Base-by-base conservation (phyloP, 64 coral and sea anemone species). In the Stichodactyla mertensii region DNA sequence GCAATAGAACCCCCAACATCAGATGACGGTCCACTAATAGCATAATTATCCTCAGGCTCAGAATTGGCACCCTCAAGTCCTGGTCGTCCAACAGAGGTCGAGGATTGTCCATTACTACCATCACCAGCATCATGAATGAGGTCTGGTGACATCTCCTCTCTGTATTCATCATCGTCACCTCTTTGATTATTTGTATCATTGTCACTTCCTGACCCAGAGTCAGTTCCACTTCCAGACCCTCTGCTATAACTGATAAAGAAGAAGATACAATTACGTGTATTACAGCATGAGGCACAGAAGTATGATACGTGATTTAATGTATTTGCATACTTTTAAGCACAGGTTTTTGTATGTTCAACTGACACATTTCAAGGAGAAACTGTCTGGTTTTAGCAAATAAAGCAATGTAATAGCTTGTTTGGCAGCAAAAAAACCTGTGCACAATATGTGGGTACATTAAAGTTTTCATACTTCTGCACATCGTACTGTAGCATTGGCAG, bases 61-160 rank as follows among this genome's bases (percentile, higher is more conserved):
- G 94, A 96, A 67, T 96, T 96, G 14, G 84, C 94, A 66, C 94
- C 94, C 55, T 96, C 94, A n/a, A 96, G 85, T 57, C 94, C 94
- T 66, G 94, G 94, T 28, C 94, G 85, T 16, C 88, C 83, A 26
- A 88, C 86, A 61, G 91, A 61, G 14, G 55, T 64, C 0, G 83
- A 69, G 2, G 51, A 84, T n/a, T 20, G 55, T 56, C 52, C 84
- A 58, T 87, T 19, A 16, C 58, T 58, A 6, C 85, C 91, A 86
- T 83, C 88, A 23, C 79, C 85, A 20, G 88, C 70, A 87, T 79
- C 84, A 86, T 92, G 94, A 15, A 91, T 52, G 52, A 87, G 27
- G 5, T 62, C 78, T 23, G 61, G 6, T 5, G 86, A 55, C 13
- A 13, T 11, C 64, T 71, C 62, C 18, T 53, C 18, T 51, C 52